Base-by-base conservation (phyloP, 2,113 vertebrate genomes). In the Acanthochromis polyacanthus region DNA sequence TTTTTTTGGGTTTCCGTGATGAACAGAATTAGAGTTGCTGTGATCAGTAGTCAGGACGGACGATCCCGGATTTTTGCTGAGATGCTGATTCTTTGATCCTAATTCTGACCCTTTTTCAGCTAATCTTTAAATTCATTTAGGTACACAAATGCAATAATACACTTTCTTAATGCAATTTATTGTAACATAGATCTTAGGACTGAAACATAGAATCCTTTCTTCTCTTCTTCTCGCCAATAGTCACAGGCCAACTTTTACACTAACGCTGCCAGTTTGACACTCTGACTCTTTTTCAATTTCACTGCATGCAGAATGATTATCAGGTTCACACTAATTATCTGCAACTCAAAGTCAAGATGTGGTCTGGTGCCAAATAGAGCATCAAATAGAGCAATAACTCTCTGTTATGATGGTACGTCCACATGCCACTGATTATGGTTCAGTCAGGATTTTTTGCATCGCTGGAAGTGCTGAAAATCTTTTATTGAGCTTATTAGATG, bases 281-380 rank as follows among this genome's bases (percentile, higher is more conserved):
- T 38, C 50, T 57, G 23, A 36, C 53, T 45, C 52, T 66, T 61
- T 71, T 75, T 83, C 30, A 46, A 69, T 83, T 84, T 73, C 25
- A 55, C 65, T 32, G 52, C 68, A 75, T 52, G 23, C 50, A 40
- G 23, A 86, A 80, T 78, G 40, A 85, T 89, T 84, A 77, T 86
- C 40, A 30, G 52, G 16, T 81, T 52, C 25, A 63, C 71, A 68
- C 66, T 86, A 83, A 91, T 93, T 89, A 85, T 71, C 22, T 64
- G 23, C 28, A 67, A 66, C 40, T 45, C 45, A 75, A 43, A 75
- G 59, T 8, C 32, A 50, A 60, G 64, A 84, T 72, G 59, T 64
- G 43, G 20, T 60, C 23, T 70, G 14, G 40, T 69, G 71, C 74
- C 71, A 75, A 83, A 78, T 38, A 59, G 81, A 80, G 71, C 56